Evolutionary conservation across 2,888 invertebrate species (phyloP), one percentile per base, ranked within the genome.

Genomic region (Griposia aprilina): DNA sequence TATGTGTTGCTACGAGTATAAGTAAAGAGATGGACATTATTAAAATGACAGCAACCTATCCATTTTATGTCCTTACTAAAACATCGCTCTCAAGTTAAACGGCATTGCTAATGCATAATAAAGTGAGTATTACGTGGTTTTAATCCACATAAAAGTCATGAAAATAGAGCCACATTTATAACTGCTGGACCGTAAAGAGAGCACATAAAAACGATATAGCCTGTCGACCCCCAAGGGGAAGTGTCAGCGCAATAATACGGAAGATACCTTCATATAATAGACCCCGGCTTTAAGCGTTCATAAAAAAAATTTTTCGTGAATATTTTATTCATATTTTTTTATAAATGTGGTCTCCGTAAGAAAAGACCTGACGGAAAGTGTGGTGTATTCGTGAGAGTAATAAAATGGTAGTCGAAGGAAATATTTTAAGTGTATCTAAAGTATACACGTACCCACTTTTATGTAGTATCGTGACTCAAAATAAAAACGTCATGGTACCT

Each of bases 91-190:
- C 13, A 80, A 68, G n/a, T 68, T 41, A 26, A 69, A 66, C 26
- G 26, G 57, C 17, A 30, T 52, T 60, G 26, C 48, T 67, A 72
- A 69, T 82, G 68, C 69, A 70, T 70, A 82, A 73, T 86, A 83
- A 83, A 83, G 23, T 59, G n/a, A 72, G 66, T 20, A 69, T 74
- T 74, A 83, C 62, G 59, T 78, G 66, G 77, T 83, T 83, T 83
- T 83, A 83, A 83, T 83, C 83, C 83, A 67, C 73, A 78, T 80
- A 77, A 82, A 78, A 79, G 78, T 78, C 82, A 76, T 81, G 59
- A 81, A 88, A 87, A 78, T 87, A 87, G 72, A 78, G 68, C 67
- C 72, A 82, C 89, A 81, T n/a, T n/a, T 89, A 36, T 85, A 89
- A 85, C 89, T 81, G 77, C 50, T 69, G 41, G 79, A 62, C 79